Base-by-base conservation (phyloP, 2,797 vertebrate species). In the Sebastes vulpes region DNA sequence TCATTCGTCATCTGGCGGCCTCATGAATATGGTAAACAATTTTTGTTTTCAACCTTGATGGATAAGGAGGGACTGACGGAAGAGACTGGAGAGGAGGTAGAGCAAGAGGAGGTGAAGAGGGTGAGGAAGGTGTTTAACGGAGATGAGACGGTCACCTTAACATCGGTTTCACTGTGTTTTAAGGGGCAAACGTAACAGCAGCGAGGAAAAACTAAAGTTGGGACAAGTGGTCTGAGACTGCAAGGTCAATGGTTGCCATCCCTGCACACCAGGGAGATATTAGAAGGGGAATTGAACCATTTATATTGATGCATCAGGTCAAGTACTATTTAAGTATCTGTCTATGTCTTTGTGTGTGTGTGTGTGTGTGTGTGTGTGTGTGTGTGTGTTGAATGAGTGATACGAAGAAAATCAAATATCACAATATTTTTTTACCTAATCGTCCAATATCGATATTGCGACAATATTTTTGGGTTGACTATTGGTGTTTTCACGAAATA, bases 21-120 rank as follows among this genome's bases (percentile, higher is more conserved):
- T 85, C 83, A 77, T 91, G 77, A 89, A 92, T 85, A 90, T 89
- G 84, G 9, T 83, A 75, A 90, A 74, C 61, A 28, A 60, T 74
- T 77, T 82, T 82, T 79, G 89, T 89, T 87, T 82, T 77, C 72
- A 79, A 75, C 79, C 60, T 79, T 81, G 64, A 79, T 87, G 63
- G 70, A 82, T 70, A 73, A 61, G 46, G 42, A 80, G 74, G 61
- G 28, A 64, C 31, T 77, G 77, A 73, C 16, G 48, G 31, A 60
- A 35, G 46, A 65, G 35, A 69, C 6, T 26, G 31, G 25, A 12
- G 25, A 42, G 12, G 7, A 25, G 1, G 63, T 2, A 32, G 21
- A 65, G 65, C 23, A 18, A 42, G 25, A 35, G 38, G 46, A 48
- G 42, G 23, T 46, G 42, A 46, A 46, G 42, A 42, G 38, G 38